Evolutionary conservation across 92 coral and sea anemone species (phyloP), one percentile per base, ranked within the genome.

Genomic region (Galaxea fascicularis): DNA sequence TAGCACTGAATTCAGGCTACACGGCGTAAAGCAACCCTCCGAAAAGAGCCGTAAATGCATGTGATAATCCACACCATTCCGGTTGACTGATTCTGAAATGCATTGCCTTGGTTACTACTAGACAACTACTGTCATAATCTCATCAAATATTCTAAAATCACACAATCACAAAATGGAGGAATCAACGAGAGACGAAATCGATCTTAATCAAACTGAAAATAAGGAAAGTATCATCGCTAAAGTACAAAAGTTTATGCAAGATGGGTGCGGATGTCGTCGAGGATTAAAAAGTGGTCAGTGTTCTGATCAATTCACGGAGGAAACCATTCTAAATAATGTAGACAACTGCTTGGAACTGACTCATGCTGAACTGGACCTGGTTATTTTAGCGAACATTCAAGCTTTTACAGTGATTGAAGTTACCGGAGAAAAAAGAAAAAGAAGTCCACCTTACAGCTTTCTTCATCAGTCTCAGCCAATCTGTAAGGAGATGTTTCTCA

Each of bases 401-500:
- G 89, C 81, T 21, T 69, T 35, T 46, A 53, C 62, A 25, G 81
- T 41, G 20, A 54, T 10, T 35, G 90, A 83, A 56, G 72, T 12
- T 10, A 83, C 22, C 22, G 91, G 91, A n/a, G 76, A 74, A 51
- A 88, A 88, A 84, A 67, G 91, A 67, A 63, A 54, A 59, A 51
- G 87, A 44, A 85, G 87, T 65, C 44, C 72, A 39, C 54, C 89
- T 47, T 84, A 84, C 60, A 65, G 28, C 65, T 88, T 88, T 53
- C 26, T 51, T 62, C 66, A 28, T 26, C 79, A 76, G 73, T 47
- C 90, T 14, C 57, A 28, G 24, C 30, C 85, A 10, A 71, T 89
- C 26, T 89, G 92, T 67, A 89, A 78, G 70, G 85, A 84, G 51
- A 89, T 71, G 80, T 89, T 85, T 63, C 71, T 88, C 3, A 66